Base-by-base conservation (phyloP, 2,113 vertebrate genomes). In the Spea multiplicata region DNA sequence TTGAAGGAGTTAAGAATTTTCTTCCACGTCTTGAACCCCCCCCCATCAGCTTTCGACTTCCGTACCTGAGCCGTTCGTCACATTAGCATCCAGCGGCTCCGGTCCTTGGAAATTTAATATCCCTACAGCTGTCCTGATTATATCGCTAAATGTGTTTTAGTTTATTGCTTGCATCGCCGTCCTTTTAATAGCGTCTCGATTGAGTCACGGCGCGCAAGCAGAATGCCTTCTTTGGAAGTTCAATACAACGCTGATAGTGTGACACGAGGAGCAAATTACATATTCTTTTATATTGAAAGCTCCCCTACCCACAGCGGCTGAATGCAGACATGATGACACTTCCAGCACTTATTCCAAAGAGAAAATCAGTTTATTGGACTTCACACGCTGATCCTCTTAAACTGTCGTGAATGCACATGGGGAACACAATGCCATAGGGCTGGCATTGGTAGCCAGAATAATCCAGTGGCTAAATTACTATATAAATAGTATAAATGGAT, bases 121-220 rank as follows among this genome's bases (percentile, higher is more conserved):
- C 49, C 69, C 49, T 71, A 53, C 48, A 52, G 69, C 49, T 53
- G 17, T 17, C 16, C 8, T 55, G 49, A 71, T 71, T 71, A 71
- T 71, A 71, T 71, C 69, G 53, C 16, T 48, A 71, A 53, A 53
- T 71, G 50, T 16, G 16, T 71, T 17, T 71, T 71, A 44, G 7
- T 71, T 53, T 71, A 71, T 71, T 53, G 49, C 49, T 44, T n/a
- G 49, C 49, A 49, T 46, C 69, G 52, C 17, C 9, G 7, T 71
- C 69, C 50, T 71, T 53, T 71, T 49, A 71, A 53, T 71, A 52
- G 69, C 17, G 16, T 53, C 8, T 71, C 69, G 13, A 30, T 44
- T 71, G 49, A 71, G 16, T 71, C 69, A 53, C 44, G 49, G 69
- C 49, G 69, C 30, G 69, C 69, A 71, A 71, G 44, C n/a, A 71